Percentiles rank a stretch among this genome's conserved stretches.
Conservation (phyloP, 2,888 invertebrate species). For the Argyra leucocephala region DNA sequence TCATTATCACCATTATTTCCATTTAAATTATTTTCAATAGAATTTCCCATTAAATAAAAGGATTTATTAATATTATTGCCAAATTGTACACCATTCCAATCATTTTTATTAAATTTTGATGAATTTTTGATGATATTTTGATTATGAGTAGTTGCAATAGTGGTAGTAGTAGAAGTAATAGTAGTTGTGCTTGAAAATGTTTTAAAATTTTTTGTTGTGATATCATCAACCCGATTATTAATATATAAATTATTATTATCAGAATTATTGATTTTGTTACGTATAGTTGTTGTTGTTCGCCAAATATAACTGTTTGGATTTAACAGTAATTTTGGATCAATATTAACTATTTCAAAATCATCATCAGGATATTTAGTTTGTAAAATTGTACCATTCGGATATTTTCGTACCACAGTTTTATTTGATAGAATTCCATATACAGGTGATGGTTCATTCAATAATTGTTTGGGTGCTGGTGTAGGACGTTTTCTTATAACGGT, state of each 20-base stretch:
- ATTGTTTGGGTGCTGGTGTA: constrained; percentile 47
- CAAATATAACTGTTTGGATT: constrained; percentile 44
- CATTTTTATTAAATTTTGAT: neutral
- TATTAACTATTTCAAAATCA: constrained; percentile 50
- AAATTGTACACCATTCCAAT: neutral
- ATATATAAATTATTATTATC: constrained; percentile 32
- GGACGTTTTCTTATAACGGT: constrained; percentile 70
- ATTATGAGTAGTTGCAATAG: constrained; percentile 11
- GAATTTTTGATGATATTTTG: constrained; percentile 10
- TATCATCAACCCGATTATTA: constrained; percentile 18
- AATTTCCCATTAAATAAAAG: neutral
- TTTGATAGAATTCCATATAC: constrained; percentile 69
- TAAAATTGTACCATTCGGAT: constrained; percentile 69
- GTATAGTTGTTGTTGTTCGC: constrained; percentile 25
- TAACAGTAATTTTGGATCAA: constrained; percentile 51
- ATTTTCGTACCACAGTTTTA: constrained; percentile 70
- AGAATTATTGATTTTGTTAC: constrained; percentile 22
- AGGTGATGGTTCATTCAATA: constrained; percentile 48
- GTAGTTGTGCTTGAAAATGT: constrained; percentile 11
- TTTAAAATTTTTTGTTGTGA: too few species aligned
- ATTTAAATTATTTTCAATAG: neutral
- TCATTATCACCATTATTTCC: neutral
- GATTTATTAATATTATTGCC: neutral
- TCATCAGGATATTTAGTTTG: constrained; percentile 49
- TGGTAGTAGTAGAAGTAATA: constrained; percentile 11